Evolutionary conservation across 2,113 vertebrate species (phyloP), one percentile per base, ranked within the genome.

Genomic region (Madoqua kirkii): DNA sequence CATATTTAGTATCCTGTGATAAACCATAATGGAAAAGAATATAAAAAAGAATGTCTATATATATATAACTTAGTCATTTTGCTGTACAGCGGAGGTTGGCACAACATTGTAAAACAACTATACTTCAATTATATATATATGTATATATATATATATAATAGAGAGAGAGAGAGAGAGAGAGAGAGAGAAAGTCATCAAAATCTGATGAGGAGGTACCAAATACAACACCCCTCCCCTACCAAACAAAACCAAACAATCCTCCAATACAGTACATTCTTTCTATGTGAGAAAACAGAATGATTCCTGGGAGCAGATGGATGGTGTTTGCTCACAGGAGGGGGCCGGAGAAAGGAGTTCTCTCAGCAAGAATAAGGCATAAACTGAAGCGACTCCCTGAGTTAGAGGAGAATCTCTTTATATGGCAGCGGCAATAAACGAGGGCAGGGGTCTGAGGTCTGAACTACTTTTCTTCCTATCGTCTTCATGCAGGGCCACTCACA

Each of bases 211-310:
- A 95, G 71, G 15, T 14, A 64, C 40, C 45, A 74, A 74, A 86
- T 50, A n/a, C 92, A 95, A 27, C 74, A 90, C 78, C 2, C 19
- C 31, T 6, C 12, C 50, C 7, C 9, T 33, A 57, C 11, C 31
- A 91, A 89, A 86, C 6, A 7, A 48, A 76, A 45, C 11, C 31
- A 91, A 89, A 45, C 16, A 86, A 48, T 2, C n/a, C 29, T 57
- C 62, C 45, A 92, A 62, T 16, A 87, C 88, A 95, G 60, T 87
- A 79, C 48, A 12, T 94, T 95, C 88, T 88, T 89, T 36, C 89
- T 84, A 94, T 95, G 92, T 93, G 59, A 96, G 79, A 91, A 91
- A 97, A 94, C 52, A 84, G 89, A 95, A 45, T 93, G 88, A 95
- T 87, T 93, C 64, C 25, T 95, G 7, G 36, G 83, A 96, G 76